Evolutionary conservation across 2,888 invertebrate species (phyloP).

Genomic region (Sphinx pinastri): DNA sequence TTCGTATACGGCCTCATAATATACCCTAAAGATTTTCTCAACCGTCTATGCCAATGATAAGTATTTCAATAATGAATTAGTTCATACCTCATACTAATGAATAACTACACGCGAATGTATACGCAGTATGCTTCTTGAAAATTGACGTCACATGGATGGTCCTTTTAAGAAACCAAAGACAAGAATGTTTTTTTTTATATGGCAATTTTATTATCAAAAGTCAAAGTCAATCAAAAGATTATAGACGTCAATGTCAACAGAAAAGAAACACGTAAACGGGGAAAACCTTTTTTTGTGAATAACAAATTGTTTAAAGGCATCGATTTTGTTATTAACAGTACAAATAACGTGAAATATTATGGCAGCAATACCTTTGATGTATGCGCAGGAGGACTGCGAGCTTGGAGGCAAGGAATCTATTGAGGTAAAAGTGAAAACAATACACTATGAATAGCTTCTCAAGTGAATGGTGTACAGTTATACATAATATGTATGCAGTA

Average conservation of each 20-base stretch:
- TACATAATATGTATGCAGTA: slow-evolving; percentile 33
- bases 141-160: too few species aligned
- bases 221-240: slow-evolving; percentile 9
- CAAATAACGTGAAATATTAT: slow-evolving; percentile 46
- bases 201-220: slow-evolving; percentile 5
- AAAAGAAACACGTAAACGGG: slow-evolving; percentile 43
- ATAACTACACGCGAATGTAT: too few species aligned
- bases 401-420: slow-evolving; percentile 86
- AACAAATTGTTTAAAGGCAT: slow-evolving; percentile 26
- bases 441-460: background rate
- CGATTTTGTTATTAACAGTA: slow-evolving; percentile 26
- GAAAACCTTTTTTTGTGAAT: slow-evolving; percentile 35
- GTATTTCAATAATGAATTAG: too few species aligned
- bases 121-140: too few species aligned
- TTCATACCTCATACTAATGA: too few species aligned
- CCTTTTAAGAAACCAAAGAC: too few species aligned
- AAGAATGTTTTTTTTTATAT: background rate
- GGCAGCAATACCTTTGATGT: slow-evolving; percentile 85
- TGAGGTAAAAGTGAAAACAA: slow-evolving; percentile 57
- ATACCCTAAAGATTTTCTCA: too few species aligned
- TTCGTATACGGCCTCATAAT: too few species aligned
- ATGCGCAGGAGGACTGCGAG: slow-evolving; percentile 86
- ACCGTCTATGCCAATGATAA: too few species aligned
- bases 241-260: slow-evolving; percentile 35
- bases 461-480: slow-evolving; percentile 36